These are phyloP conservation scores for Ormyrus rosae DNA, from an alignment of 2,888 invertebrate genomes.

Conservation along the genomic window DNA sequence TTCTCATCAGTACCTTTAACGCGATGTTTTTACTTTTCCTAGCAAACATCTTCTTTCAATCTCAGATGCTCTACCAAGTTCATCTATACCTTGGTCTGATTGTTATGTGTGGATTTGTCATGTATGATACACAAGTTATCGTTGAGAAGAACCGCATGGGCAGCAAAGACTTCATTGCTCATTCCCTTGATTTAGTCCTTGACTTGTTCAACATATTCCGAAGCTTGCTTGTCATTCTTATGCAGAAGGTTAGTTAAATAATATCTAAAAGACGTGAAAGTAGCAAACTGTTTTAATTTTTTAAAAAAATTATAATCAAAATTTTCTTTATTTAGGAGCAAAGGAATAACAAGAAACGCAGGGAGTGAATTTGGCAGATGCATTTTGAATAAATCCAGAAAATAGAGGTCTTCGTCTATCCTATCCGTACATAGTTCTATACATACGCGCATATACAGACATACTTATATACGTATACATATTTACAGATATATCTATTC, in stretches of 20 bases:
- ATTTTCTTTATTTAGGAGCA: conserved; percentile 63
- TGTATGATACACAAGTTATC: conserved; percentile 98
- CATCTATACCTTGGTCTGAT: conserved; percentile 92
- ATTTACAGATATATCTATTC: conserved; percentile 63
- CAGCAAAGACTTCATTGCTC: conserved; percentile 94
- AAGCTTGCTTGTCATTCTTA: conserved; percentile 91
- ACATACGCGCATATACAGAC: conserved; percentile 59
- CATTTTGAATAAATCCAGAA: conserved; percentile 73
- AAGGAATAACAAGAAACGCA: conserved; percentile 68
- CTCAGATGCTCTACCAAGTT: conserved; percentile 86
- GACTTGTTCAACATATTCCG: conserved; percentile 97
- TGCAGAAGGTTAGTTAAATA: conserved; percentile 84
- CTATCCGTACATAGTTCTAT: conserved; percentile 69
- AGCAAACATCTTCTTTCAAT: conserved; percentile 91
- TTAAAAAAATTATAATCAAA: not conserved
- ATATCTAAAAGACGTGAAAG: not conserved
- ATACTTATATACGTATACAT: conserved; percentile 56
- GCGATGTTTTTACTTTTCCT: conserved; percentile 87
- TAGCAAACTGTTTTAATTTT: too few relatives aligned
- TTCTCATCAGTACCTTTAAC: conserved; percentile 88
- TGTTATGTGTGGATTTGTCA: conserved; percentile 95
- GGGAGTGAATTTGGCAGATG: conserved; percentile 63
- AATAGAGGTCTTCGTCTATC: conserved; percentile 74
- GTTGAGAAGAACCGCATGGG: conserved; percentile 94
- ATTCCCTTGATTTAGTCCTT: conserved; percentile 95